phyloP scores from a whole-genome alignment of 1,140 invertebrate genomes.

The Drosophila serrata region DNA sequence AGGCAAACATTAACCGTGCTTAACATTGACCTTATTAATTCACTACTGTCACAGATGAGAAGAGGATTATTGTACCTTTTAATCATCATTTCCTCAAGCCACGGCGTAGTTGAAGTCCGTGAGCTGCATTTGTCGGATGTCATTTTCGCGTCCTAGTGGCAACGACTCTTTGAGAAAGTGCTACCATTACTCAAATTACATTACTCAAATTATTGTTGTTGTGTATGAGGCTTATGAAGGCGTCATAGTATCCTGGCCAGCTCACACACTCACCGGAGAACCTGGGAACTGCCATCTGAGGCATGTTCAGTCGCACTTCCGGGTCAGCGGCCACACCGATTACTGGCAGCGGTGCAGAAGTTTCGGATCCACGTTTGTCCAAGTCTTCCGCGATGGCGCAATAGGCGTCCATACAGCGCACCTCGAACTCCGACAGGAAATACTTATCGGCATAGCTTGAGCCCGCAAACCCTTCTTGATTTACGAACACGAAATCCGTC shows the following conservation, averaged over 20 bases:
- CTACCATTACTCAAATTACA: background rate
- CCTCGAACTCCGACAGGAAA: background rate
- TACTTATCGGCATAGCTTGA: background rate
- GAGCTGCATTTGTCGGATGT: background rate
- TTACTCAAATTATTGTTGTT: conserved; percentile 3
- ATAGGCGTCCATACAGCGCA: background rate
- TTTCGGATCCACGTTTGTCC: background rate
- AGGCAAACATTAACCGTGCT: background rate
- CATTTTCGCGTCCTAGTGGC: background rate
- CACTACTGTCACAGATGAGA: background rate
- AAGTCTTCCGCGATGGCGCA: background rate
- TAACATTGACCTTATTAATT: background rate
- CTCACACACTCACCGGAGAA: background rate
- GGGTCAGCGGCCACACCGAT: background rate
- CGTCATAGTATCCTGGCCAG: background rate
- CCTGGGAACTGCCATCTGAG: background rate
- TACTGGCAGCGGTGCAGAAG: background rate
- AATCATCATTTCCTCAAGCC: background rate
- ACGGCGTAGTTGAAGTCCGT: background rate
- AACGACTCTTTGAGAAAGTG: conserved; percentile 7
- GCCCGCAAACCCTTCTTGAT: background rate
- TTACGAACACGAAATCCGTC: background rate
- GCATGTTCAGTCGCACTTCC: background rate
- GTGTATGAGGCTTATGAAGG: background rate
- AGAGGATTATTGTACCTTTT: background rate